phyloP scores from a whole-genome alignment of 2,797 vertebrate species.

The Coreius guichenoti region DNA sequence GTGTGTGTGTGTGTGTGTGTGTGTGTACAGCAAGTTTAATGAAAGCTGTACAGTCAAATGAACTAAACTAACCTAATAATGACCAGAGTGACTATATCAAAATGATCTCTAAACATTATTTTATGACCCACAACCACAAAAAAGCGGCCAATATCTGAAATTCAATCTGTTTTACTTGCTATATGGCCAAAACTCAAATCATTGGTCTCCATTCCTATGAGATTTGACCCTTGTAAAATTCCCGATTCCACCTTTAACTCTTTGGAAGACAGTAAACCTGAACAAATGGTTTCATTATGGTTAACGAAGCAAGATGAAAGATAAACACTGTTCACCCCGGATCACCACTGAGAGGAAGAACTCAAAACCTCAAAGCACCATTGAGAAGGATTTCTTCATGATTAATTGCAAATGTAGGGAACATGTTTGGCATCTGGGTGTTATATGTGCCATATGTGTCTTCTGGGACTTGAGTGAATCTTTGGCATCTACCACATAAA shows the following conservation, averaged over 20 bases:
- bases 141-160: not conserved
- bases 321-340: slow-evolving; percentile 14
- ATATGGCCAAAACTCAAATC: slow-evolving; percentile 52
- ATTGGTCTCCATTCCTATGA: slow-evolving; percentile 27
- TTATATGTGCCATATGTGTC: slow-evolving; percentile 59
- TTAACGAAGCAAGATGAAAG: slow-evolving; percentile 49
- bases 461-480: slow-evolving; percentile 40
- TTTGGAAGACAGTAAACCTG: slow-evolving; percentile 49
- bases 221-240: slow-evolving; percentile 39
- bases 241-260: slow-evolving; percentile 30
- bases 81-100: not conserved
- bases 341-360: slow-evolving; percentile 5
- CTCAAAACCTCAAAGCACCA: slow-evolving; percentile 7
- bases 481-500: slow-evolving; percentile 39
- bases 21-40: not conserved
- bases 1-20: not conserved
- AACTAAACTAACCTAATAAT: not conserved
- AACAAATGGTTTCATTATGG: slow-evolving; percentile 51
- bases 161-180: not conserved
- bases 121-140: not conserved
- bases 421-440: slow-evolving; percentile 60
- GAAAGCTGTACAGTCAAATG: not conserved
- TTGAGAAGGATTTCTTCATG: slow-evolving; percentile 20
- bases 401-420: slow-evolving; percentile 52
- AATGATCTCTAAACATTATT: not conserved